These are phyloP conservation scores for Corbicula japonica DNA, from an alignment of 2,888 invertebrate genomes.

Conservation along the genomic window DNA sequence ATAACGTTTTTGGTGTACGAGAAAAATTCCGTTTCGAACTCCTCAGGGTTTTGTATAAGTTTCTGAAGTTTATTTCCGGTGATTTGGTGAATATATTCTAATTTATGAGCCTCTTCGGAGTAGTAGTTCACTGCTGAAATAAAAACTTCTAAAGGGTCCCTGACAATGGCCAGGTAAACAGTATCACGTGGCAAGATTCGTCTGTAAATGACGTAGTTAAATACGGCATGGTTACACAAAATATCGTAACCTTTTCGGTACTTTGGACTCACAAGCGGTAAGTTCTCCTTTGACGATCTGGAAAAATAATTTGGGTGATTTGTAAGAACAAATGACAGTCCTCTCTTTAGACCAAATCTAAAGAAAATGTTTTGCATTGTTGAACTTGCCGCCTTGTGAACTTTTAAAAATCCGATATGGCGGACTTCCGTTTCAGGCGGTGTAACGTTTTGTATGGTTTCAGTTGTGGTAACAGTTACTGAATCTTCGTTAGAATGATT, in stretches of 20 bases:
- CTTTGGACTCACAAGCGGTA: slow-evolving; percentile 48
- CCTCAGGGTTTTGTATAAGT: slow-evolving; percentile 42
- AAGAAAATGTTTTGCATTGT: slow-evolving; percentile 70
- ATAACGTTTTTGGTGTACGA: slow-evolving; percentile 62
- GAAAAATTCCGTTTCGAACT: slow-evolving; percentile 44
- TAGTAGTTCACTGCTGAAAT: slow-evolving; percentile 64
- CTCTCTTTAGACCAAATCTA: slow-evolving; percentile 60
- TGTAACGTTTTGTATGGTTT: no score
- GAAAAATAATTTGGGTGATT: slow-evolving; percentile 58
- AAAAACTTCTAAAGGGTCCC: slow-evolving; percentile 65
- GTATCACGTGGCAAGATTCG: slow-evolving; percentile 62
- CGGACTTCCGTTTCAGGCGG: slow-evolving; percentile 47
- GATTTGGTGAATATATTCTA: slow-evolving; percentile 36
- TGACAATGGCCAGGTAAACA: slow-evolving; percentile 62
- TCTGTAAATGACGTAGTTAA: slow-evolving; percentile 44
- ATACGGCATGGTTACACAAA: slow-evolving; percentile 60
- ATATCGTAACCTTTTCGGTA: slow-evolving; percentile 51
- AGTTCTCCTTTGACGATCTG: not conserved
- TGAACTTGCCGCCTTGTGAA: slow-evolving; percentile 70
- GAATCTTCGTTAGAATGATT: no score
- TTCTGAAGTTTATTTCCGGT: slow-evolving; percentile 53
- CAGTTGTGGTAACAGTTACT: no score
- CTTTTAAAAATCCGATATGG: slow-evolving; percentile 69
- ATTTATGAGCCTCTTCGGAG: slow-evolving; percentile 33
- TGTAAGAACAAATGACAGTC: slow-evolving; percentile 63